Evolutionary conservation across 92 coral and sea anemone species (phyloP).

Genomic region (Phymanthus crucifer): DNA sequence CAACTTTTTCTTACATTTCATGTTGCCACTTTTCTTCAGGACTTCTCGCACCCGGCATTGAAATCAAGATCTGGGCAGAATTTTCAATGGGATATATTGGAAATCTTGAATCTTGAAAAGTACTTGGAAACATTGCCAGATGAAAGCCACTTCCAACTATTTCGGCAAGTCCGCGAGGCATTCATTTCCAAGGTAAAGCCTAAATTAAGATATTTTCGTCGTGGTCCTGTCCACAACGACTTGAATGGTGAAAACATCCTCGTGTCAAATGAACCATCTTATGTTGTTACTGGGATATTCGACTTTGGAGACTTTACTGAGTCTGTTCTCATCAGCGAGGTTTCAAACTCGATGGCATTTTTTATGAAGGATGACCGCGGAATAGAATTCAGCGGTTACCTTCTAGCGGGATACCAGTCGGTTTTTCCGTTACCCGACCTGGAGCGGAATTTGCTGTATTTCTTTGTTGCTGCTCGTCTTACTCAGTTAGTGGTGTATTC

Average conservation of each 20-base stretch:
- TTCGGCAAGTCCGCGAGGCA: slow-evolving; percentile 35
- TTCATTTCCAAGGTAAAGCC: slow-evolving; percentile 54
- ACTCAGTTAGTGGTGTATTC: slow-evolving; percentile 53
- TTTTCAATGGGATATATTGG: slow-evolving; percentile 61
- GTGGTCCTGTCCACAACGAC: slow-evolving; percentile 61
- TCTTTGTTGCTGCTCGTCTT: slow-evolving; percentile 53
- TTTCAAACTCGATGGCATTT: slow-evolving; percentile 47
- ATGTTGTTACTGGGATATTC: slow-evolving; percentile 50
- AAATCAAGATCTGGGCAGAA: slow-evolving; percentile 20
- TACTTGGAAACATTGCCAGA: slow-evolving; percentile 37
- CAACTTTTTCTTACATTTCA: too few species aligned
- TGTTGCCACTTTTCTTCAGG: slow-evolving; percentile 27
- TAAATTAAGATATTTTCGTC: slow-evolving; percentile 34
- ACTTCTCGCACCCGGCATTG: slow-evolving; percentile 48
- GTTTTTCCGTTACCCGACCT: slow-evolving; percentile 54
- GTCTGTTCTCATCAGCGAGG: slow-evolving; percentile 59
- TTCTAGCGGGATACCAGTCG: slow-evolving; percentile 78
- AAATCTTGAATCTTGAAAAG: slow-evolving; percentile 48
- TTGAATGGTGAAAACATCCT: slow-evolving; percentile 43
- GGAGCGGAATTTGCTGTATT: slow-evolving; percentile 62
- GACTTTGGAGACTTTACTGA: slow-evolving; percentile 66
- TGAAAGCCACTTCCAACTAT: slow-evolving; percentile 27
- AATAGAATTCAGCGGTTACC: slow-evolving; percentile 55
- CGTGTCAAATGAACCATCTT: slow-evolving; percentile 6
- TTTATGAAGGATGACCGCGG: slow-evolving; percentile 49